phyloP scores from a whole-genome alignment of 2,888 invertebrate genomes.

The Perithous albicinctus region DNA sequence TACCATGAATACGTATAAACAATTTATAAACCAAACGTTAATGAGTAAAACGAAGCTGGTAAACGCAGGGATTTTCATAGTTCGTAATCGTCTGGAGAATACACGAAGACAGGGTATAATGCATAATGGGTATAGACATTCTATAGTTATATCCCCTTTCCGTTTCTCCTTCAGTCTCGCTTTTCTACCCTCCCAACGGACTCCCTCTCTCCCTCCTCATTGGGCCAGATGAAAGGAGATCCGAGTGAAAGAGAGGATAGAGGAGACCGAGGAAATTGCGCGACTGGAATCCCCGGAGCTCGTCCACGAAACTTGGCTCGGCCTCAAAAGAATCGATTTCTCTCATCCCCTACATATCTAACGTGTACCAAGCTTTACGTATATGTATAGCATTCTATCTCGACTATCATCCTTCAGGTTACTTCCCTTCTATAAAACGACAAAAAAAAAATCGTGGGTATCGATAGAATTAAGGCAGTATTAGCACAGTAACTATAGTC shows the following conservation, averaged over 20 bases:
- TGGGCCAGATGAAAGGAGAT: slow-evolving; percentile 48
- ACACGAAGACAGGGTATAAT: neutral
- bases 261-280: slow-evolving; percentile 75
- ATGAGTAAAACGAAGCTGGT: slow-evolving; percentile 4
- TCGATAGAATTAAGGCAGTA: neutral
- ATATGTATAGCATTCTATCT: slow-evolving; percentile 6
- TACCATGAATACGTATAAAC: neutral
- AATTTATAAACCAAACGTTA: neutral
- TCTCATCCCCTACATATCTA: slow-evolving; percentile 57
- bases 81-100: slow-evolving; percentile 10
- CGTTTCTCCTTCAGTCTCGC: slow-evolving; percentile 29
- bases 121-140: neutral
- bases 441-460: neutral
- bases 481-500: too few species aligned
- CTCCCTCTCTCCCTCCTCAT: neutral
- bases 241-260: slow-evolving; percentile 38
- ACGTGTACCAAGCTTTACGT: slow-evolving; percentile 31
- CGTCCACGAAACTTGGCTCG: slow-evolving; percentile 79
- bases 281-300: slow-evolving; percentile 78
- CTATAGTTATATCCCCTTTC: slow-evolving; percentile 14
- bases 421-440: neutral
- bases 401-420: neutral
- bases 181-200: slow-evolving; percentile 32
- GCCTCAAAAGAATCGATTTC: slow-evolving; percentile 77
- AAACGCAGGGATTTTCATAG: neutral